These are phyloP conservation scores for Drosophila crucigera DNA, from an alignment of 2,888 invertebrate species.

Conservation along the genomic window DNA sequence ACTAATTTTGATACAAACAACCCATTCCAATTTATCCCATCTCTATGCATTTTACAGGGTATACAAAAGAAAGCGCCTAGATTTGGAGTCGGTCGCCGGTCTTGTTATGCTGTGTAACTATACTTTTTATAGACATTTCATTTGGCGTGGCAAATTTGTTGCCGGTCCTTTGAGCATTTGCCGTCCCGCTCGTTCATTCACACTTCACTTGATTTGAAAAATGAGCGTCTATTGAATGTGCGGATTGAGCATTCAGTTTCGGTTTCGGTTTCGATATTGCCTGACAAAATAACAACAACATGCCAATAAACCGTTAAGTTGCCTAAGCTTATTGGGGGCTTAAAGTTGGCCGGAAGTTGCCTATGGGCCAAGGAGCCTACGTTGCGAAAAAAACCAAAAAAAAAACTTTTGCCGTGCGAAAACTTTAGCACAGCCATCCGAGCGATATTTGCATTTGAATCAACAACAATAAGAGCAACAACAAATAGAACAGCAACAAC, in stretches of 20 bases:
- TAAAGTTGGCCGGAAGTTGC: slow-evolving; percentile 63
- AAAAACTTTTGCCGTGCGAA: slow-evolving; percentile 74
- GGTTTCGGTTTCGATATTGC: slow-evolving; percentile 17
- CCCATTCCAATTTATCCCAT: neutral
- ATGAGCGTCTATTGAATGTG: slow-evolving; percentile 74
- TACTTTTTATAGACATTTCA: slow-evolving; percentile 63
- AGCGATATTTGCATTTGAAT: slow-evolving; percentile 75
- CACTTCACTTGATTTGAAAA: slow-evolving; percentile 81
- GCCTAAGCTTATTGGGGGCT: slow-evolving; percentile 69
- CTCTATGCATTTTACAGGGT: neutral
- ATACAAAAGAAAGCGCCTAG: neutral
- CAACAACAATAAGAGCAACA: slow-evolving; percentile 35
- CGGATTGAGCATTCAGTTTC: slow-evolving; percentile 49
- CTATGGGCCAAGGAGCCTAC: slow-evolving; percentile 53
- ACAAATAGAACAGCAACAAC: slow-evolving; percentile 13
- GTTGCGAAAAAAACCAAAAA: slow-evolving; percentile 40
- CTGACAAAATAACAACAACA: slow-evolving; percentile 57
- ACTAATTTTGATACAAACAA: neutral
- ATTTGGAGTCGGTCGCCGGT: slow-evolving; percentile 14
- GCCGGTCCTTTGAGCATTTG: slow-evolving; percentile 51
- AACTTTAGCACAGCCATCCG: slow-evolving; percentile 56
- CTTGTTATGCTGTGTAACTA: slow-evolving; percentile 57
- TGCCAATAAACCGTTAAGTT: slow-evolving; percentile 79
- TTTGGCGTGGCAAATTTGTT: slow-evolving; percentile 74
- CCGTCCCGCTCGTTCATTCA: slow-evolving; percentile 70